Evolutionary conservation across 2,888 invertebrate genomes (phyloP).

Genomic region (Amiota minor): DNA sequence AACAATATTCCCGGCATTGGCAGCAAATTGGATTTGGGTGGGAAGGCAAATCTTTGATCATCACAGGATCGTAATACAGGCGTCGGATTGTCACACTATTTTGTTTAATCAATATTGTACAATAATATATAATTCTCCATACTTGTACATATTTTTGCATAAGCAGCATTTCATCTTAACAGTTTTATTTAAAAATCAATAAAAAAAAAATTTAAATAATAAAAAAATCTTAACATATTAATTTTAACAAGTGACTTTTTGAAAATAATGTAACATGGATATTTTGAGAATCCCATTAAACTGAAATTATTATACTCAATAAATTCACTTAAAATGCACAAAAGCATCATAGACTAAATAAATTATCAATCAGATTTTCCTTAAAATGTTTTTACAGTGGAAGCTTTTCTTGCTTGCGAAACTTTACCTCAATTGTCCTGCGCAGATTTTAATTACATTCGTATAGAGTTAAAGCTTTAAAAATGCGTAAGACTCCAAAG

Average conservation of each 20-base stretch:
- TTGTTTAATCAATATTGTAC: conserved; percentile 32
- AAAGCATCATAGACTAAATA: too few relatives aligned
- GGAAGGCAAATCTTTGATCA: conserved; percentile 50
- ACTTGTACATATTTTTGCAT: background rate
- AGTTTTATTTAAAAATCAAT: too few relatives aligned
- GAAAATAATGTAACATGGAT: too few relatives aligned
- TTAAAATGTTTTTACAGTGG: conserved; percentile 6
- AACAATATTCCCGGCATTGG: conserved; percentile 64
- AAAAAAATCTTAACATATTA: too few relatives aligned
- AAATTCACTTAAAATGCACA: too few relatives aligned
- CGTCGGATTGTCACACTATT: conserved; percentile 44
- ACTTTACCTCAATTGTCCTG: conserved; percentile 17
- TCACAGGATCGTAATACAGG: conserved; percentile 48
- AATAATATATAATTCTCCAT: background rate
- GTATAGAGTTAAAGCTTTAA: conserved; percentile 4
- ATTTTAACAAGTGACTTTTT: too few relatives aligned
- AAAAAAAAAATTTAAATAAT: too few relatives aligned
- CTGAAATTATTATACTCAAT: too few relatives aligned
- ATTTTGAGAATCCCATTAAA: too few relatives aligned
- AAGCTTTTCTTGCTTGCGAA: background rate
- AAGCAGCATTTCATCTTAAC: background rate
- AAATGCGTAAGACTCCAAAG: background rate
- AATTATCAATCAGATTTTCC: too few relatives aligned
- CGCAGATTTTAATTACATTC: conserved; percentile 23
- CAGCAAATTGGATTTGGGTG: conserved; percentile 54